phyloP scores from a whole-genome alignment of 2,888 invertebrate genomes.

The Cerceris rybyensis region DNA sequence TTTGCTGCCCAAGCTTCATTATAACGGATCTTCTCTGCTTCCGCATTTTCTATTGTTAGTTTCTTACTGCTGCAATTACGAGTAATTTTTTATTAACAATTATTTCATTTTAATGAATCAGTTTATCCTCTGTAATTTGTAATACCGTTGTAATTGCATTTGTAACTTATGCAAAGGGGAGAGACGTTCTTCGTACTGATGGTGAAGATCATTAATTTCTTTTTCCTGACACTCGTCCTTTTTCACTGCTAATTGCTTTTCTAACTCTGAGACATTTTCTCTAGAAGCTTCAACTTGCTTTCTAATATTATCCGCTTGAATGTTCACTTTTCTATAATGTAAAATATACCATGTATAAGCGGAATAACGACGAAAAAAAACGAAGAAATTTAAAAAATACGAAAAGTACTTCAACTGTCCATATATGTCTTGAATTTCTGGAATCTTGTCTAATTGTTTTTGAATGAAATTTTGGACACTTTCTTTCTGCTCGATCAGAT shows the following conservation, averaged over 20 bases:
- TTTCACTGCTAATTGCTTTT: slow-evolving; percentile 35
- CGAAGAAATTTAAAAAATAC: neutral
- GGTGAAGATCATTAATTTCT: slow-evolving; percentile 47
- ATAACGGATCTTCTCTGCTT: slow-evolving; percentile 34
- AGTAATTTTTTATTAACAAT: neutral
- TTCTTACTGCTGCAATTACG: slow-evolving; percentile 57
- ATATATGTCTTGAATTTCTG: slow-evolving; percentile 46
- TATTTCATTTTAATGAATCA: slow-evolving; percentile 11
- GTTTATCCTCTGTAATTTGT: neutral
- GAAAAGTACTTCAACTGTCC: slow-evolving; percentile 56
- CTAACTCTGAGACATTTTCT: slow-evolving; percentile 13
- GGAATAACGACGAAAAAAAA: neutral
- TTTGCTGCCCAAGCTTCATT: slow-evolving; percentile 51
- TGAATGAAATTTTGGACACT: slow-evolving; percentile 48
- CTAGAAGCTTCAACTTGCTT: slow-evolving; percentile 51
- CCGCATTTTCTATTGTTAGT: slow-evolving; percentile 34
- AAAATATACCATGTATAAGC: slow-evolving; percentile 4
- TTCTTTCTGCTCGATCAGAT: slow-evolving; percentile 57
- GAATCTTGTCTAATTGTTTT: slow-evolving; percentile 53
- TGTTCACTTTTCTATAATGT: slow-evolving; percentile 47
- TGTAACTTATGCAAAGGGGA: slow-evolving; percentile 37
- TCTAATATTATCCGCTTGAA: slow-evolving; percentile 37
- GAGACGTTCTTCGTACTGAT: slow-evolving; percentile 55
- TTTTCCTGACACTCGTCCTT: slow-evolving; percentile 28
- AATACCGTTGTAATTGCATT: neutral